Percentiles rank a stretch among this genome's conserved stretches.
Evolutionary conservation across 1,140 invertebrate species (phyloP).

Genomic region (Spodoptera frugiperda): DNA sequence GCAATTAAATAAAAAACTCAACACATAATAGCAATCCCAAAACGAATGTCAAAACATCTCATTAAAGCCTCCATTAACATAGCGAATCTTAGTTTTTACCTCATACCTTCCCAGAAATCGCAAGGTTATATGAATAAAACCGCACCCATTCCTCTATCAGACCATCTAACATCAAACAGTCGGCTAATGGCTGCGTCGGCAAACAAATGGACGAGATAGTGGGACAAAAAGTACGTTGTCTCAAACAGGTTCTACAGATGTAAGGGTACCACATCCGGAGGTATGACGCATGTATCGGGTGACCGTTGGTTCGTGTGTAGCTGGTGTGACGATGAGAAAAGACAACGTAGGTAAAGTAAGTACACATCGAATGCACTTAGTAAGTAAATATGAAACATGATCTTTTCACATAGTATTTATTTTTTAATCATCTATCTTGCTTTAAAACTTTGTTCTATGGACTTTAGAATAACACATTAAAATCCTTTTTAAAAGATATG

Average conservation of each 20-base stretch:
- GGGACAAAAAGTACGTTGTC: slow-evolving; percentile 58
- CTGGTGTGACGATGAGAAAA: slow-evolving; percentile 31
- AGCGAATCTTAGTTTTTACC: slow-evolving; percentile 30
- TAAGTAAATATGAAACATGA: slow-evolving; percentile 2
- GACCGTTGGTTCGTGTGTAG: slow-evolving; percentile 53
- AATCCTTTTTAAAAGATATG: too few species aligned
- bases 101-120: slow-evolving; percentile 46
- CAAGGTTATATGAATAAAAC: slow-evolving; percentile 46
- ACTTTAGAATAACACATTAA: too few species aligned
- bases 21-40: slow-evolving; percentile 4
- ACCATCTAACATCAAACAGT: slow-evolving; percentile 51
- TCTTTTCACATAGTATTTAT: not conserved
- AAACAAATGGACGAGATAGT: slow-evolving; percentile 65
- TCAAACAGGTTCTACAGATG: slow-evolving; percentile 61
- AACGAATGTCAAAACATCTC: slow-evolving; percentile 17
- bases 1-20: not conserved
- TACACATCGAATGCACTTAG: slow-evolving; percentile 2
- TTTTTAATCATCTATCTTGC: too few species aligned
- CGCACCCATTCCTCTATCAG: slow-evolving; percentile 53
- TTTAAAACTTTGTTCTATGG: too few species aligned
- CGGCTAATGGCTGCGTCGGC: slow-evolving; percentile 62
- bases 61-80: slow-evolving; percentile 9
- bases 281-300: slow-evolving; percentile 73
- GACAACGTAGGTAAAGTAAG: not conserved
- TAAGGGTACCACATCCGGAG: slow-evolving; percentile 75